Conservation (phyloP, 2,113 vertebrate genomes). For the Gila orcuttii region DNA sequence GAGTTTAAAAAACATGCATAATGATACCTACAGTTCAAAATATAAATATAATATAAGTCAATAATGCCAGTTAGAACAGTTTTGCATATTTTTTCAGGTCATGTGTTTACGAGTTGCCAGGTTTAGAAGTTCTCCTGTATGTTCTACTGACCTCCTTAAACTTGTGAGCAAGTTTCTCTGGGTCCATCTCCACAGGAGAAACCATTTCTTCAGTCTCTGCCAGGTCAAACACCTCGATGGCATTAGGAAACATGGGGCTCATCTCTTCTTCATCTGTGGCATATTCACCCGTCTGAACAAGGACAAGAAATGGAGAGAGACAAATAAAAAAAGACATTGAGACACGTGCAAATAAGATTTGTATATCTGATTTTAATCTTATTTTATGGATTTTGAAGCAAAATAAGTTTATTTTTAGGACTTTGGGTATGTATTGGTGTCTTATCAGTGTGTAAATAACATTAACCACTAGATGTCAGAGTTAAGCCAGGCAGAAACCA, state of each 20-base stretch:
- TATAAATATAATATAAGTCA: neutral
- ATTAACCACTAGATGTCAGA: constrained; percentile 52
- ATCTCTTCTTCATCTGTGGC: constrained; percentile 93
- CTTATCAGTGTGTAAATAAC: neutral
- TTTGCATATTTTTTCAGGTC: neutral
- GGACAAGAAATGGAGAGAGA: neutral
- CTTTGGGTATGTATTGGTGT: neutral
- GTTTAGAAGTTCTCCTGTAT: neutral
- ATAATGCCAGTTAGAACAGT: neutral
- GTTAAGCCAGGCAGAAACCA: constrained; percentile 7
- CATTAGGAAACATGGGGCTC: constrained; percentile 92
- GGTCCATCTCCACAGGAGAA: constrained; percentile 94
- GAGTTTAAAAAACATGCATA: no score
- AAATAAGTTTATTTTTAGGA: neutral
- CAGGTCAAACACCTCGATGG: constrained; percentile 95
- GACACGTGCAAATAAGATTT: neutral
- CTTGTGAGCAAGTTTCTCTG: constrained; percentile 93
- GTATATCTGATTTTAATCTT: neutral
- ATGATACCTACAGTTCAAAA: neutral
- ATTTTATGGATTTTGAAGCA: neutral
- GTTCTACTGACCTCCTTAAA: constrained; percentile 87
- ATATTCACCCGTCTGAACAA: constrained; percentile 89
- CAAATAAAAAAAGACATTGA: neutral
- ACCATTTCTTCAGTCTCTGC: constrained; percentile 90
- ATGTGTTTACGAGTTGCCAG: neutral